Percentiles rank a stretch among this genome's conserved stretches.
phyloP scores from a whole-genome alignment of 2,113 vertebrate species.

The Silurus asotus region DNA sequence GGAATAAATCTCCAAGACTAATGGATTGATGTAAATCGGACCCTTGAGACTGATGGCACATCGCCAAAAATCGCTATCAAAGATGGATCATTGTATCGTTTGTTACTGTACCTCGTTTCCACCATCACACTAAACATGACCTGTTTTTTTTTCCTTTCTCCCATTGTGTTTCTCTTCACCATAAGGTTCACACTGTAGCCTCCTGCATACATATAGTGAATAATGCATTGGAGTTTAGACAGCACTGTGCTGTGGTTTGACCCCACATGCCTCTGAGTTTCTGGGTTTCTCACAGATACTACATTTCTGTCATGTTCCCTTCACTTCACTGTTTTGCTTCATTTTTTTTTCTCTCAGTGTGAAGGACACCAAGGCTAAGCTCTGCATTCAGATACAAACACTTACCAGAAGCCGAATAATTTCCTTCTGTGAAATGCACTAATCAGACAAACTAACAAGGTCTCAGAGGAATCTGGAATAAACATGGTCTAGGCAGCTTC shows the following conservation, averaged over 20 bases:
- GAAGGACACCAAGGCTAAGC: slow-evolving; percentile 26
- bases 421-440: background rate
- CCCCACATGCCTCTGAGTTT: slow-evolving; percentile 30
- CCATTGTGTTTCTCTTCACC: background rate
- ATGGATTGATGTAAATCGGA: background rate
- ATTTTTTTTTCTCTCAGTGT: slow-evolving; percentile 17
- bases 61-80: background rate
- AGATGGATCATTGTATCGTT: background rate
- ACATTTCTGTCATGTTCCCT: slow-evolving; percentile 60
- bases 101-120: background rate
- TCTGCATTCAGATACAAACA: slow-evolving; percentile 47
- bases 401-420: background rate
- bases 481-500: background rate
- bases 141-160: background rate
- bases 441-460: background rate
- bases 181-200: slow-evolving; percentile 31
- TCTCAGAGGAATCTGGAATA: background rate
- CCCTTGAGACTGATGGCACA: background rate
- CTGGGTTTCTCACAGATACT: slow-evolving; percentile 16
- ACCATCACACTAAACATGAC: background rate
- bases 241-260: slow-evolving; percentile 20
- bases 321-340: slow-evolving; percentile 61
- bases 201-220: slow-evolving; percentile 31
- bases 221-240: slow-evolving; percentile 47
- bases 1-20: background rate